phyloP scores from a whole-genome alignment of 1,140 invertebrate species.

The Cydia pomonella region DNA sequence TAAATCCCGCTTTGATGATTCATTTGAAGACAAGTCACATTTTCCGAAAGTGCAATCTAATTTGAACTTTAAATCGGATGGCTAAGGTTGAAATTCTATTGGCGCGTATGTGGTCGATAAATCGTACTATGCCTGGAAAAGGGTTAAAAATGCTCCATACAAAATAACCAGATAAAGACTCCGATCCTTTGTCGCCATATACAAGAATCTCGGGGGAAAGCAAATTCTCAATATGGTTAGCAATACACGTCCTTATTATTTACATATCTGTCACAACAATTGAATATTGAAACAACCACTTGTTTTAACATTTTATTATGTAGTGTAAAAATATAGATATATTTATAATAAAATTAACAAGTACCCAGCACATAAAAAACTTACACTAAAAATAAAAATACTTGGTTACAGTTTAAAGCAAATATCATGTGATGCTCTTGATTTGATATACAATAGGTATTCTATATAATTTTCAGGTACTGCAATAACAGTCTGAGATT shows the following conservation, averaged over 20 bases:
- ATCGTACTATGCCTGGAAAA: too few species aligned
- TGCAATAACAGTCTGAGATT: conserved; percentile 18
- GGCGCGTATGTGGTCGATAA: too few species aligned
- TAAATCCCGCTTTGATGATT: too few species aligned
- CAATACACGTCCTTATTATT: background rate
- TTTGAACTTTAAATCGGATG: too few species aligned
- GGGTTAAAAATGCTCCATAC: too few species aligned
- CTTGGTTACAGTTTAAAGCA: conserved; percentile 43
- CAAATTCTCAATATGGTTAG: too few species aligned
- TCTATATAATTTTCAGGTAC: conserved; percentile 16
- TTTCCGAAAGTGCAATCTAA: too few species aligned
- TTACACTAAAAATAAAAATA: conserved; percentile 36
- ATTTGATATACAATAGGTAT: background rate
- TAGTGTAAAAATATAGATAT: conserved; percentile 8
- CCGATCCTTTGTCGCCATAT: too few species aligned
- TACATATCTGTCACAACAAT: background rate
- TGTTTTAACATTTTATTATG: conserved; percentile 1
- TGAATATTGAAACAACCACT: background rate
- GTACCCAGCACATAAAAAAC: conserved; percentile 33
- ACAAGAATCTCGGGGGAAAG: too few species aligned
- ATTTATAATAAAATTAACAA: conserved; percentile 40
- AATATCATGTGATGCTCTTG: conserved; percentile 31
- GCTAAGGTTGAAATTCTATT: too few species aligned
- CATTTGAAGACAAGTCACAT: too few species aligned
- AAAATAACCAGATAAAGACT: too few species aligned